Percentiles rank a stretch among this genome's conserved stretches.
Evolutionary conservation across 2,888 invertebrate genomes (phyloP).

Genomic region (Philopedon plagiatum): DNA sequence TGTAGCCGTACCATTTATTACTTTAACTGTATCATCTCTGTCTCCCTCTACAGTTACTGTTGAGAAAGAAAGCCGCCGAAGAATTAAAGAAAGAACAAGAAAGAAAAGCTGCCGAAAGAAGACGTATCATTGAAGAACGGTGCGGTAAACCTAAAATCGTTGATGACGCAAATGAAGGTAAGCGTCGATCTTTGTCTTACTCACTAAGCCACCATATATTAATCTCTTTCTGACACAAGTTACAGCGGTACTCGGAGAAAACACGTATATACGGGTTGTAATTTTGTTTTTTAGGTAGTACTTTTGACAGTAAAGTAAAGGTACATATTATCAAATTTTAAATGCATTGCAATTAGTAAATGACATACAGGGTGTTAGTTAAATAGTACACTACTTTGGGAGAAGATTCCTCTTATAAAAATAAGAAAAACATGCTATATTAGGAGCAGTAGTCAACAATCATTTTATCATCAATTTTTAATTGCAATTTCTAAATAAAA

Average conservation of each 20-base stretch:
- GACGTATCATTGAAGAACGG: constrained; percentile 96
- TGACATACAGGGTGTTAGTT: too few relatives aligned
- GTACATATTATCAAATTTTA: neutral
- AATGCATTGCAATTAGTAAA: too few relatives aligned
- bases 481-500: too few relatives aligned
- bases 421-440: too few relatives aligned
- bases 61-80: constrained; percentile 99
- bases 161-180: constrained; percentile 96
- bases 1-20: too few relatives aligned
- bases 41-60: constrained; percentile 82
- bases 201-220: neutral
- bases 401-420: too few relatives aligned
- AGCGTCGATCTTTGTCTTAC: constrained; percentile 39
- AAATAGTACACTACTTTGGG: too few relatives aligned
- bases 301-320: neutral
- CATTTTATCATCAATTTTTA: too few relatives aligned
- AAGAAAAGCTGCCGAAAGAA: constrained; percentile 97
- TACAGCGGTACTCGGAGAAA: neutral
- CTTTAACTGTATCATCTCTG: neutral
- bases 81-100: constrained; percentile 99
- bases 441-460: too few relatives aligned
- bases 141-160: constrained; percentile 93
- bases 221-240: neutral
- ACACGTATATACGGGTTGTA: neutral
- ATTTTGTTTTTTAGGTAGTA: neutral